phyloP scores from a whole-genome alignment of 2,113 vertebrate genomes.

The Smithornis capensis region DNA sequence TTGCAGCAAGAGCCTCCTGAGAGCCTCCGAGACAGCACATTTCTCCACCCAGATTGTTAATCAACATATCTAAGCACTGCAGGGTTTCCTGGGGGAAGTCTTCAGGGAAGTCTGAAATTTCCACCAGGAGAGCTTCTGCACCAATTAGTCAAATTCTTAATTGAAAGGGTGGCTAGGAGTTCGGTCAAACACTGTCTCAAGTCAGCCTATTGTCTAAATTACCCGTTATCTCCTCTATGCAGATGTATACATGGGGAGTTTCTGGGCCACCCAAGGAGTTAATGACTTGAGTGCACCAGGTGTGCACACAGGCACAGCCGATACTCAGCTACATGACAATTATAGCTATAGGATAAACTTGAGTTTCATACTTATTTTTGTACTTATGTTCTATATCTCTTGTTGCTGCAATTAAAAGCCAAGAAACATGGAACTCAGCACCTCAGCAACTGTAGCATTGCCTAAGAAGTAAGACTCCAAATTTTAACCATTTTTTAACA shows the following conservation, averaged over 20 bases:
- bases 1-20: not conserved
- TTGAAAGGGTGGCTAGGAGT: conserved; percentile 10
- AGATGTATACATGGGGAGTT: not conserved
- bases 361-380: not conserved
- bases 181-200: conserved; percentile 1
- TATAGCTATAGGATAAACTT: not conserved
- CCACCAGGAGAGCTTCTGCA: not conserved
- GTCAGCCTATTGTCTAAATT: conserved; percentile 25
- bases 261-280: conserved; percentile 19
- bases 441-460: not conserved
- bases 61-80: not conserved
- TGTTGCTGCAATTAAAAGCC: not conserved
- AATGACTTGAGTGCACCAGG: conserved; percentile 24
- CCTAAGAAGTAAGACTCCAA: not conserved
- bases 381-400: not conserved
- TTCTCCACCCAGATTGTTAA: conserved; percentile 31
- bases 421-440: not conserved
- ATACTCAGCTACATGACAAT: not conserved
- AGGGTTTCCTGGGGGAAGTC: conserved; percentile 4
- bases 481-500: not conserved
- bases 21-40: not conserved
- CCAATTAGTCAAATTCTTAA: conserved; percentile 48
- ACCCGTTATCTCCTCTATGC: conserved; percentile 5
- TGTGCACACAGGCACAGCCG: not conserved
- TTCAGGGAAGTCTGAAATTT: conserved; percentile 21